Base-by-base conservation (phyloP, 2,888 invertebrate genomes). In the Coenonympha glycerion region DNA sequence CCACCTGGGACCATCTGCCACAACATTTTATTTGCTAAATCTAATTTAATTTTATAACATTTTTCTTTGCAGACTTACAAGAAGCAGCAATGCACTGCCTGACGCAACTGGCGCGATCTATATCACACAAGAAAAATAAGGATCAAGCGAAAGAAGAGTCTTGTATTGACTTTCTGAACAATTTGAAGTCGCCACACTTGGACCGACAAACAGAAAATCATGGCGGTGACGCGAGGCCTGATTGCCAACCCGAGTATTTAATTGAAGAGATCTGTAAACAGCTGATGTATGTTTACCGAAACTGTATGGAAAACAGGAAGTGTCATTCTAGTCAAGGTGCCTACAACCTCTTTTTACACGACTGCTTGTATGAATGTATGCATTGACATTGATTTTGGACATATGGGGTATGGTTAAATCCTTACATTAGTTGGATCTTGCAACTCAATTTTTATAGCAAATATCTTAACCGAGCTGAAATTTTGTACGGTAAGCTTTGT, bases 201-300 rank as follows among this genome's bases (percentile, higher is more conserved):
- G 57, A 56, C 18, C 46, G 26, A 11, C n/a, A 39, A 3, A 58
- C 33, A 13, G 66, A 63, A 1, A 60, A 56, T 2, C 50, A 56
- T 13, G 78, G 73, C 0, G 76, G 76, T 34, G 63, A 55, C 9
- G 62, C 53, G 1, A 61, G 59, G 6, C 62, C 60, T 1, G 75
- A 80, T 36, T 87, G 86, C 34, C 78, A 68, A 13, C 85, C 86
- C 0, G 84, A 83, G 47, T 84, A 73, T 44, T 64, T 83, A 57
- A 65, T 72, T 0, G 85, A 87, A 47, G 76, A 82, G 36, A 48
- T 79, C 22, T 79, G 78, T 52, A 79, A 77, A 63, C 59, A 67
- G 1, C 57, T 87, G 15, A 71, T 85, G 11, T 57, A 64, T 42
- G 53, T 76, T 2, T 83, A 76, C 49, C 71, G 67, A 51, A 71